Conservation (phyloP, 2,797 vertebrate species). For the Picus viridis region DNA sequence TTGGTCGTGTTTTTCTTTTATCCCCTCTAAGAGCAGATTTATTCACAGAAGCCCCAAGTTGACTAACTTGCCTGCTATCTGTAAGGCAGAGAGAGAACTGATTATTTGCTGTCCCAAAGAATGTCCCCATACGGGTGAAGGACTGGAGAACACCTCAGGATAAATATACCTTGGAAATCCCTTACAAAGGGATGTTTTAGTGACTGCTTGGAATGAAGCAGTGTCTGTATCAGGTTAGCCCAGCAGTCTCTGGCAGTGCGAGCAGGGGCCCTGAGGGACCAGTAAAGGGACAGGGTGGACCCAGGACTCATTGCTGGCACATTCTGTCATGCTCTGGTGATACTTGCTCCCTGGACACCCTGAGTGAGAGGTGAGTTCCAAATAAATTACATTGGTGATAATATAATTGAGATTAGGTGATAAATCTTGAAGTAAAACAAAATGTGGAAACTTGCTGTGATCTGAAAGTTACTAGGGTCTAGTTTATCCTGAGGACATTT, state of each 20-base stretch:
- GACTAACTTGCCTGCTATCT: neutral
- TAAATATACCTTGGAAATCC: constrained; percentile 49
- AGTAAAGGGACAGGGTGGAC: constrained; percentile 10
- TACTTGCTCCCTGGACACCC: neutral
- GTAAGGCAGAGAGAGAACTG: neutral
- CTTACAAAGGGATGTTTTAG: constrained; percentile 54
- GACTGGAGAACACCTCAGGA: constrained; percentile 25
- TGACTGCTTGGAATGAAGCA: constrained; percentile 34
- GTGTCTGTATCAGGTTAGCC: constrained; percentile 48
- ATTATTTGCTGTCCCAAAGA: neutral
- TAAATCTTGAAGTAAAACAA: neutral
- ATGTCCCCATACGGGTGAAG: neutral
- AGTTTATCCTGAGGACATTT: neutral
- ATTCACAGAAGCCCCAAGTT: neutral
- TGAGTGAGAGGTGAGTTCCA: neutral
- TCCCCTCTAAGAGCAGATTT: neutral
- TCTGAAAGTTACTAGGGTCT: neutral
- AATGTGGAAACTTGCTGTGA: neutral
- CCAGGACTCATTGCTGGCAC: constrained; percentile 11
- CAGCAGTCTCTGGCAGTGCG: neutral
- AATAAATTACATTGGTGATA: neutral
- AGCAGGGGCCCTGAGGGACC: neutral
- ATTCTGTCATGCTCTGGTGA: constrained; percentile 7
- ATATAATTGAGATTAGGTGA: neutral
- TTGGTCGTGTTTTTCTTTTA: constrained; percentile 29